Base-by-base conservation (phyloP, 2,888 invertebrate genomes). In the Agrilus cyanescens region DNA sequence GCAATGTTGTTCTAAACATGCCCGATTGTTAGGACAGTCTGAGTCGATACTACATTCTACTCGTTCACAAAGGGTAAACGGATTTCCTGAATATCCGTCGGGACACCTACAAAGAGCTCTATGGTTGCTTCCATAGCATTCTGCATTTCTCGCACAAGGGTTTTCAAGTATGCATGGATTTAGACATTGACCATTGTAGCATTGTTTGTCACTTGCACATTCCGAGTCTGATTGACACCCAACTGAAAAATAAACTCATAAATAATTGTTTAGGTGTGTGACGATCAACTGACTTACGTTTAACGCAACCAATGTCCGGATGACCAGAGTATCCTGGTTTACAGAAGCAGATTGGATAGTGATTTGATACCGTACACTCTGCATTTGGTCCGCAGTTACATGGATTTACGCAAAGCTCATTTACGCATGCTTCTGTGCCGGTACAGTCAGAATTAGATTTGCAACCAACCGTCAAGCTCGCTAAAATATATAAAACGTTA, bases 281-380 rank as follows among this genome's bases (percentile, higher is more conserved):
- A 12, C 4, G n/a, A 35, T 30, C 36, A 37, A 36, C 8, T 30
- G 14, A 55, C 64, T 66, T 71, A 80, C 80, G 73, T 72, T 85
- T 83, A 18, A 74, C 70, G 58, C 91, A 91, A 38, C 85, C 85
- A 42, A 74, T 72, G 66, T 85, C 86, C 14, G 89, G 86, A 65
- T 88, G 87, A 58, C 90, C 91, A 32, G 86, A 85, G 63, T 78
- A 89, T 38, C 87, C 88, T 31, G 80, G 75, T 57, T 76, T 75
- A 62, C 91, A 93, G 55, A 75, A 80, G 62, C 91, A 93, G 12
- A 85, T 80, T 12, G 90, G 87, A 65, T 87, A 85, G 61, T 93
- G 91, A 63, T 85, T 80, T 40, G 77, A 70, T 10, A 91, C 86
- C 45, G 73, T 73, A 61, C 93, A 93, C 53, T 86, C 83, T 4